Evolutionary conservation across 2,113 vertebrate genomes (phyloP).

Genomic region (Plectropomus leopardus): DNA sequence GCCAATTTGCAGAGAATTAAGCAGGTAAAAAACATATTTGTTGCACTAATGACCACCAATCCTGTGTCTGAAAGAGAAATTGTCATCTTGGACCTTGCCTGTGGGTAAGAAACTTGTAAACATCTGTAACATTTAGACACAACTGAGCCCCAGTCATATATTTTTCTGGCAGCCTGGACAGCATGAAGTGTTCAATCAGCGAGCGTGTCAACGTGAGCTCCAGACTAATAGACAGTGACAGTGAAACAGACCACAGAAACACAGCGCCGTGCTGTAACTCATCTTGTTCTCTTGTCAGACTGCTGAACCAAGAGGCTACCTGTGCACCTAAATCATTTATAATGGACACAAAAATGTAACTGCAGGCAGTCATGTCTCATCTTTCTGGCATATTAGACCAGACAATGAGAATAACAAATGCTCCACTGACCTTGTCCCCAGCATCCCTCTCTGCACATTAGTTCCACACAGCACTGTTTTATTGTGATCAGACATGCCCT

Average conservation of each 20-base stretch:
- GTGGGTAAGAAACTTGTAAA: slow-evolving; percentile 85
- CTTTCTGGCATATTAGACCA: background rate
- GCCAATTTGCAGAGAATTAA: too few relatives aligned
- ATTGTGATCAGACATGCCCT: slow-evolving; percentile 69
- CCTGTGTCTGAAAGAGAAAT: too few relatives aligned
- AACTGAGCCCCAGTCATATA: background rate
- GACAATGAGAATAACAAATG: slow-evolving; percentile 36
- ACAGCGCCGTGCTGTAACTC: background rate
- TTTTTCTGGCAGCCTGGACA: slow-evolving; percentile 83
- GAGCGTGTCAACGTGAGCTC: slow-evolving; percentile 85
- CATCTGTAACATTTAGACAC: background rate
- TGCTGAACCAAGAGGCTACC: slow-evolving; percentile 18
- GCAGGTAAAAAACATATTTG: too few relatives aligned
- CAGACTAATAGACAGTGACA: slow-evolving; percentile 84
- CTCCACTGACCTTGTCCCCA: slow-evolving; percentile 10
- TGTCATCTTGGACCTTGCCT: slow-evolving; percentile 90
- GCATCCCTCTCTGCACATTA: slow-evolving; percentile 26
- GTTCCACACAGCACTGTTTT: slow-evolving; percentile 36
- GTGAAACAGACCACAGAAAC: slow-evolving; percentile 78
- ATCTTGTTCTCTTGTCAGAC: background rate
- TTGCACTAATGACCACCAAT: too few relatives aligned
- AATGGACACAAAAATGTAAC: slow-evolving; percentile 11
- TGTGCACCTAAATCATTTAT: slow-evolving; percentile 8
- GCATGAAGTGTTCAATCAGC: slow-evolving; percentile 82
- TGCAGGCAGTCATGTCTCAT: background rate